A percentile compares a stretch with the other conserved stretches of the same genome.
These are phyloP conservation scores for Paedocypris micromegethes DNA, from an alignment of 2,797 vertebrate genomes.

Conservation along the genomic window DNA sequence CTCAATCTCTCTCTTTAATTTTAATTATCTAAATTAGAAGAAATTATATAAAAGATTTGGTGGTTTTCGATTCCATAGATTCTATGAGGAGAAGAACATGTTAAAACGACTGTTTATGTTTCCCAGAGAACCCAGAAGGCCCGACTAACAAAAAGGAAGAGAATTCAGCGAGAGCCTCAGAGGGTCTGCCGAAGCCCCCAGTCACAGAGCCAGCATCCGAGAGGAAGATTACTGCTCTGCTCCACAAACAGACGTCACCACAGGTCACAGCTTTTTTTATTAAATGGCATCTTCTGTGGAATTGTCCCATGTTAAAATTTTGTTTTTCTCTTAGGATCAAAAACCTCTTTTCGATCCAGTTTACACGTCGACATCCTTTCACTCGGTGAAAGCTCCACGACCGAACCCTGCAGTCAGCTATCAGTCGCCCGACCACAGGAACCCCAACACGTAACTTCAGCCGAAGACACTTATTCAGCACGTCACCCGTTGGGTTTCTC, in stretches of 20 bases:
- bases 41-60: no score
- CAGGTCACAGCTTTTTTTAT: conserved; percentile 54
- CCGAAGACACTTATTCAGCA: no score
- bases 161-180: conserved; percentile 46
- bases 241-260: conserved; percentile 58
- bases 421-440: conserved; percentile 73
- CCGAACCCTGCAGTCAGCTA: conserved; percentile 59
- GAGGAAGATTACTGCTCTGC: conserved; percentile 61
- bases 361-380: conserved; percentile 53
- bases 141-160: conserved; percentile 38
- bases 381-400: conserved; percentile 62
- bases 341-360: conserved; percentile 58
- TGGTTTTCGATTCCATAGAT: no score
- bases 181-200: conserved; percentile 49
- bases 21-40: no score
- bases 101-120: background rate
- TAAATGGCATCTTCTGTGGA: no score
- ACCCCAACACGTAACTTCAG: conserved; percentile 58
- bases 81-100: no score
- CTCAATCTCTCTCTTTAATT: no score
- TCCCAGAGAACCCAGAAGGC: conserved; percentile 35
- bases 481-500: no score
- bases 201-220: conserved; percentile 53
- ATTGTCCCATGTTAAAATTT: background rate
- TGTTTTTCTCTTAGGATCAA: conserved; percentile 62